Percentiles rank a stretch among this genome's conserved stretches.
phyloP scores from a whole-genome alignment of 1,140 invertebrate genomes.

The Drosophila sp. region DNA sequence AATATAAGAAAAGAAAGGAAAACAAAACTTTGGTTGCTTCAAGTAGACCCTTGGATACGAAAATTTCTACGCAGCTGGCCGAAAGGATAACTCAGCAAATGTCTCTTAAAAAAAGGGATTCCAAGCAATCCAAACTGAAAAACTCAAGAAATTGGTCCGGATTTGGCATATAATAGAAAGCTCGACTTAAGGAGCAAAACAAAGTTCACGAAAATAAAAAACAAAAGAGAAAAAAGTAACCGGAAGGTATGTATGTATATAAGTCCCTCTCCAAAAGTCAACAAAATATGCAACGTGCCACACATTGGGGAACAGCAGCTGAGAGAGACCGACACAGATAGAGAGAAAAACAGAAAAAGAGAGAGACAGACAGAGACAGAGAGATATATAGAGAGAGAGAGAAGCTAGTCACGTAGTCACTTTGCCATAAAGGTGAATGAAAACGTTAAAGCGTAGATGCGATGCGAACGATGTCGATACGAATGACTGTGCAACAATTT shows the following conservation, averaged over 20 bases:
- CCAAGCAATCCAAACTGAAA: too few species aligned
- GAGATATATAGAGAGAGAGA: constrained; percentile 17
- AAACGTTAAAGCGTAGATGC: constrained; percentile 30
- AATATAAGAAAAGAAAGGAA: background rate
- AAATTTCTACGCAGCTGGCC: background rate
- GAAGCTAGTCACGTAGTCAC: constrained; percentile 16
- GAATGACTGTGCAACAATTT: constrained; percentile 70
- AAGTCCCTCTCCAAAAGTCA: background rate
- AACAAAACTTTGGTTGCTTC: background rate
- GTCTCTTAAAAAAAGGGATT: too few species aligned
- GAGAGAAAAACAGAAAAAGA: constrained; percentile 13
- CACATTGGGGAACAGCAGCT: background rate
- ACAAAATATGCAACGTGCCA: constrained; percentile 1
- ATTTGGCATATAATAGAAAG: too few species aligned
- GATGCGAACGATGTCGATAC: constrained; percentile 17
- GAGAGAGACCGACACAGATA: background rate
- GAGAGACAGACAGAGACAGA: constrained; percentile 37
- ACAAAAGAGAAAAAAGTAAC: background rate
- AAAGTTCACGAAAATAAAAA: background rate
- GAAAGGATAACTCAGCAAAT: background rate
- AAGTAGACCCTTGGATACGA: too few species aligned
- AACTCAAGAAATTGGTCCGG: too few species aligned
- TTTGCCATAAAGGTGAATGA: constrained; percentile 55
- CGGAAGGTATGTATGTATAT: background rate
- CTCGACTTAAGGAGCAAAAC: background rate